Conservation (phyloP, 2,797 vertebrate species). For the Lerista edwardsae region DNA sequence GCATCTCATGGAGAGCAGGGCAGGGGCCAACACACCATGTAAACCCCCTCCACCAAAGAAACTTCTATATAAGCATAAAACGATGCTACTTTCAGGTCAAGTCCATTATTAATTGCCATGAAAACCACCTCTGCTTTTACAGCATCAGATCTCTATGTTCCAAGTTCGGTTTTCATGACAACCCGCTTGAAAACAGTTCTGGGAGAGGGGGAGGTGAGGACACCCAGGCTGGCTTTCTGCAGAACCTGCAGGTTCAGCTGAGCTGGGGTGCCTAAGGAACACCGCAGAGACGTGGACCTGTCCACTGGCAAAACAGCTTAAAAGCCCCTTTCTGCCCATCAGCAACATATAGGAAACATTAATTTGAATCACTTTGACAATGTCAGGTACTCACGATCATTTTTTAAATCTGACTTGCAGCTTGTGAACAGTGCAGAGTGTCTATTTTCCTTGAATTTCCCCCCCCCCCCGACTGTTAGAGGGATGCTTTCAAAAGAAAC, state of each 20-base stretch:
- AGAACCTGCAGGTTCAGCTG: neutral
- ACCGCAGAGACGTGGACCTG: neutral
- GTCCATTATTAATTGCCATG: slow-evolving; percentile 54
- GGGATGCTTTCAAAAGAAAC: too few species aligned
- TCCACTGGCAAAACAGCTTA: neutral
- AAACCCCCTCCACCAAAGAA: slow-evolving; percentile 36
- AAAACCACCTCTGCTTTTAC: neutral
- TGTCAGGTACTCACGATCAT: too few species aligned
- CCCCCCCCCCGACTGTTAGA: too few species aligned
- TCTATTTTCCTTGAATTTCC: too few species aligned
- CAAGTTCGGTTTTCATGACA: slow-evolving; percentile 20
- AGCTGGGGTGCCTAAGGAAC: neutral
- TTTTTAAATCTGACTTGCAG: too few species aligned
- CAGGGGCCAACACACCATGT: slow-evolving; percentile 48
- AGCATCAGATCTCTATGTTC: slow-evolving; percentile 6
- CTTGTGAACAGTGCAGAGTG: too few species aligned
- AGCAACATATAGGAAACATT: too few species aligned
- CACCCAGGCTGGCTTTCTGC: neutral
- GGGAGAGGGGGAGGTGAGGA: neutral
- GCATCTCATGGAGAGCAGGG: slow-evolving; percentile 34
- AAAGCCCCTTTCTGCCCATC: too few species aligned
- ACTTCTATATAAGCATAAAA: neutral
- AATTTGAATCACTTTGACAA: too few species aligned
- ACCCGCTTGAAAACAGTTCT: neutral
- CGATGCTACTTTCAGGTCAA: slow-evolving; percentile 39